These are phyloP conservation scores for Globodera rostochiensis DNA, from an alignment of 1,140 invertebrate genomes.

Conservation along the genomic window DNA sequence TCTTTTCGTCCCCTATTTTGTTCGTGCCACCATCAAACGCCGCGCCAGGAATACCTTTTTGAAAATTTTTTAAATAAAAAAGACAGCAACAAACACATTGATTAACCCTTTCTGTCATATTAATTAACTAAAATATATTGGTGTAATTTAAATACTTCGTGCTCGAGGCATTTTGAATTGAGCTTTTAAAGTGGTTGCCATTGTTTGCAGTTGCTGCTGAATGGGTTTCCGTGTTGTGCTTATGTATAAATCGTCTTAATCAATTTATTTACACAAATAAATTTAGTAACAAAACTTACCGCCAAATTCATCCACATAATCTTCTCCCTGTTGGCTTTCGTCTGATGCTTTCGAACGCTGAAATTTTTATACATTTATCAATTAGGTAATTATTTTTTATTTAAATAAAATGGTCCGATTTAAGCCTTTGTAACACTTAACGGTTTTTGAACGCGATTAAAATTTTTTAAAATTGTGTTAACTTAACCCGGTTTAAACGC, in stretches of 20 bases:
- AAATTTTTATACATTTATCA: neutral
- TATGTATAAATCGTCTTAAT: neutral
- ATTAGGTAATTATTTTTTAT: neutral
- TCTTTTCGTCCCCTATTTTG: neutral
- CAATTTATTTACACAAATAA: neutral
- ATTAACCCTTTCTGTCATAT: no score
- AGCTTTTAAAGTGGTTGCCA: neutral
- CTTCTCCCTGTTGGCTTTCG: neutral
- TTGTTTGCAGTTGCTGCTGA: slow-evolving; percentile 4
- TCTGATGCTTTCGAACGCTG: neutral
- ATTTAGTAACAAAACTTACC: neutral
- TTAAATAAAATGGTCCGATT: neutral
- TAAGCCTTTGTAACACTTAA: neutral
- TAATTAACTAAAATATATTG: no score
- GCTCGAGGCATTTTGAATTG: neutral
- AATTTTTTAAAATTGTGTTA: no score
- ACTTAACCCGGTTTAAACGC: no score
- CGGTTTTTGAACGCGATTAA: neutral
- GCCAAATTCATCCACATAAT: neutral
- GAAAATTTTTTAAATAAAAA: neutral
- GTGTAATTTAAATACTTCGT: neutral
- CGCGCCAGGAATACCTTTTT: neutral
- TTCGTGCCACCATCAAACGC: neutral
- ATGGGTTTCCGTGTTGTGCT: slow-evolving; percentile 3
- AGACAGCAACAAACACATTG: neutral